Evolutionary conservation across 1,140 invertebrate genomes (phyloP), one percentile per base, ranked within the genome.

Genomic region (Caenorhabditis brenneri): DNA sequence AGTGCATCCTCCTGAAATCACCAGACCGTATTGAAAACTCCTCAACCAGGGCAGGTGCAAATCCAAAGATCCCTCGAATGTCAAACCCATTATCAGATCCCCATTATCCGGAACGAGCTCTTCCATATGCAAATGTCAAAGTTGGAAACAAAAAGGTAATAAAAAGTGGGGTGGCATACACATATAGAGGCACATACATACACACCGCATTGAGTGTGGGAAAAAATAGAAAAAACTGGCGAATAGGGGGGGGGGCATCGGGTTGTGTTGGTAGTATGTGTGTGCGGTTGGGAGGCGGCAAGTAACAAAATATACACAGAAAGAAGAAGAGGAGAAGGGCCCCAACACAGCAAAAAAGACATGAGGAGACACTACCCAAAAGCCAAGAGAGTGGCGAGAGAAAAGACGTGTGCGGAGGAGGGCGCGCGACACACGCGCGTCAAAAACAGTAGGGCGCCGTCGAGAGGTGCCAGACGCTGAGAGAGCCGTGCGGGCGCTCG

Each of bases 271-370:
- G 65, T 74, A 74, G 65, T 74, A 74, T 74, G 65, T 74, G 65
- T 74, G 65, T 74, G 65, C 65, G 65, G 65, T 74, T 74, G 65
- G 65, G 65, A 74, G 65, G 65, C 65, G 65, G 65, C 65, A 74
- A 74, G 65, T 74, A 74, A 74, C 65, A 74, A 74, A 74, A 74
- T 74, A 74, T 74, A 74, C 65, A 74, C 65, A 74, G 36, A 74
- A 29, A 74, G 29, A 65, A 29, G 36, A 33, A 29, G 36, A 65
- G 60, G 31, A 74, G 29, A 74, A 74, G 65, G 65, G 65, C 19
- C 15, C 65, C 65, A 10, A 3, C n/a, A 7, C 10, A 74, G 24
- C 36, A 9, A 74, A 22, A 39, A 74, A 36, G 46, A 74, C 22
- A 74, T 6, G 65, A 42, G 36, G 33, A 9, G 36, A 24, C 29